Evolutionary conservation across 2,113 vertebrate genomes (phyloP), one percentile per base, ranked within the genome.

Genomic region (Calidris pygmaea): DNA sequence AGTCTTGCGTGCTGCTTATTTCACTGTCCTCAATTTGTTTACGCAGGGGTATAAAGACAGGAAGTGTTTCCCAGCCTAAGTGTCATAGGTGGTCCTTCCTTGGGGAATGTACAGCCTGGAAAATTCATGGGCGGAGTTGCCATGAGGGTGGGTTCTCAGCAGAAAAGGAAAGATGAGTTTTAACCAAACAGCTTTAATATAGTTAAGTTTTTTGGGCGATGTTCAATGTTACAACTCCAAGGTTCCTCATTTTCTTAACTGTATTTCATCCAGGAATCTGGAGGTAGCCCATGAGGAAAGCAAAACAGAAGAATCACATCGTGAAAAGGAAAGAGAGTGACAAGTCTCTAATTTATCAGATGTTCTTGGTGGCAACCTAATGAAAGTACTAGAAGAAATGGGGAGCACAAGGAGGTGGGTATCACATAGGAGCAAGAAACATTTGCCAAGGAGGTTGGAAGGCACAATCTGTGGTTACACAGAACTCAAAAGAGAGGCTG

Each of bases 381-480:
- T 43, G 27, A 67, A 87, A 85, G 34, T 55, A 66, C 14, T 43
- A 53, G 30, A 76, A 89, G 37, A 32, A 77, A 43, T 23, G 55
- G 41, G 62, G 65, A 90, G 45, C 59, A 70, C 24, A 34, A 17
- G 35, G 16, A 70, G n/a, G 5, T 41, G 39, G 8, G 50, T 24
- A 35, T 35, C 55, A 70, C 6, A 4, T 13, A 21, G 1, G 2
- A 60, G 27, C 14, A 68, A 45, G 70, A 76, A 30, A 65, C 10
- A 14, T 66, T 59, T 90, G 58, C 10, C 50, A 52, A 70, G 34
- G 47, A 32, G 10, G 18, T 22, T n/a, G 52, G 52, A 77, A 74
- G 55, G 15, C 1, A 2, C 23, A 66, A 41, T 35, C 65, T 0
- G 0, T 60, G 20, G 48, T 68, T 56, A 10, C 37, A 21, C 27